These are phyloP conservation scores for Glyphotaelius pellucidus DNA, from an alignment of 2,888 invertebrate species.

Conservation along the genomic window DNA sequence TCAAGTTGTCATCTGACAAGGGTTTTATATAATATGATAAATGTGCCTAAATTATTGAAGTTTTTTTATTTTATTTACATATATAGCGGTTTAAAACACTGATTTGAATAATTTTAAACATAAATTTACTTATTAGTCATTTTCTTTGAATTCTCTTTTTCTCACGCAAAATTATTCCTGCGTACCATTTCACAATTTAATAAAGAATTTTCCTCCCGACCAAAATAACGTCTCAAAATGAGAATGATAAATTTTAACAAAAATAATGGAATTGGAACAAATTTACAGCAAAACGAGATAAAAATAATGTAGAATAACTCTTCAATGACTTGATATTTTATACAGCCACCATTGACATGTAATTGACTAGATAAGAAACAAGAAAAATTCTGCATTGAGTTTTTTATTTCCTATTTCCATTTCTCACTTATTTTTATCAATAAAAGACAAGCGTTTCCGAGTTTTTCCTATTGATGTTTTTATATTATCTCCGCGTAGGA, in stretches of 20 bases:
- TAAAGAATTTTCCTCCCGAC: neutral
- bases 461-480: too few relatives aligned
- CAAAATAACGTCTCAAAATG: neutral
- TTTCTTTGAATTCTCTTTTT: neutral
- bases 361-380: neutral
- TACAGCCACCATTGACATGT: neutral
- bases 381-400: neutral
- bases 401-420: too few relatives aligned
- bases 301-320: slow-evolving; percentile 17
- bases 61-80: too few relatives aligned
- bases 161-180: neutral
- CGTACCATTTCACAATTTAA: neutral
- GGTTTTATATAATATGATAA: too few relatives aligned
- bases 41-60: too few relatives aligned
- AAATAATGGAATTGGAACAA: slow-evolving; percentile 2
- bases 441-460: too few relatives aligned
- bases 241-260: neutral
- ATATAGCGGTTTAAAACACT: too few relatives aligned
- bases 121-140: too few relatives aligned
- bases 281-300: neutral
- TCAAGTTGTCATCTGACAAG: too few relatives aligned
- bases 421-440: too few relatives aligned
- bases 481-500: too few relatives aligned
- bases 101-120: too few relatives aligned
- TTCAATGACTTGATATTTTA: slow-evolving; percentile 10